Evolutionary conservation across 2,797 vertebrate species (phyloP).

Genomic region (Rachycentron canadum): DNA sequence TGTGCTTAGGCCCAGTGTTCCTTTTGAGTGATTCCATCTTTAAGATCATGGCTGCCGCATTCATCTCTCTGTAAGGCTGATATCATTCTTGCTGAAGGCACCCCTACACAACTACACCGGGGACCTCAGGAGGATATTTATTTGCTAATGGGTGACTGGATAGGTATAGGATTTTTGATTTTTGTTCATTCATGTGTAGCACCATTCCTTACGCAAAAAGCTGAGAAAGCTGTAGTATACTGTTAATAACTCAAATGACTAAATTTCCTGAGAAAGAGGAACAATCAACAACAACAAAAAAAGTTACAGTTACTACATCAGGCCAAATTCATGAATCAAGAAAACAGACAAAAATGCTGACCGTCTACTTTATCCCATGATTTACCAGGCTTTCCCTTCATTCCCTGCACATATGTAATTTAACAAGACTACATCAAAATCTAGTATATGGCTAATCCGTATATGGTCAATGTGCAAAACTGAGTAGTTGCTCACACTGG

Average conservation of each 20-base stretch:
- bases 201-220: conserved; percentile 21
- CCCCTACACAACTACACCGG: conserved; percentile 10
- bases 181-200: conserved; percentile 36
- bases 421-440: too few relatives aligned
- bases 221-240: background rate
- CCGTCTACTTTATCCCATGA: too few relatives aligned
- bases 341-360: background rate
- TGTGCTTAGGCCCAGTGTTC: conserved; percentile 77
- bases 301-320: too few relatives aligned
- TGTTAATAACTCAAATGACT: conserved; percentile 8
- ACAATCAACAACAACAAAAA: background rate
- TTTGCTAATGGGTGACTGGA: conserved; percentile 41
- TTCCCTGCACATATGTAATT: too few relatives aligned
- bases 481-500: too few relatives aligned
- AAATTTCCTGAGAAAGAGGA: background rate
- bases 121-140: conserved; percentile 52
- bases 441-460: too few relatives aligned
- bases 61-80: conserved; percentile 50
- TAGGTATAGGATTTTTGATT: conserved; percentile 31
- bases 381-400: too few relatives aligned
- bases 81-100: conserved; percentile 48
- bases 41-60: conserved; percentile 65
- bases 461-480: too few relatives aligned
- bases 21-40: conserved; percentile 83
- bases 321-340: background rate